These are phyloP conservation scores for Buceros bicornis DNA, from an alignment of 2,797 vertebrate genomes.

Conservation along the genomic window DNA sequence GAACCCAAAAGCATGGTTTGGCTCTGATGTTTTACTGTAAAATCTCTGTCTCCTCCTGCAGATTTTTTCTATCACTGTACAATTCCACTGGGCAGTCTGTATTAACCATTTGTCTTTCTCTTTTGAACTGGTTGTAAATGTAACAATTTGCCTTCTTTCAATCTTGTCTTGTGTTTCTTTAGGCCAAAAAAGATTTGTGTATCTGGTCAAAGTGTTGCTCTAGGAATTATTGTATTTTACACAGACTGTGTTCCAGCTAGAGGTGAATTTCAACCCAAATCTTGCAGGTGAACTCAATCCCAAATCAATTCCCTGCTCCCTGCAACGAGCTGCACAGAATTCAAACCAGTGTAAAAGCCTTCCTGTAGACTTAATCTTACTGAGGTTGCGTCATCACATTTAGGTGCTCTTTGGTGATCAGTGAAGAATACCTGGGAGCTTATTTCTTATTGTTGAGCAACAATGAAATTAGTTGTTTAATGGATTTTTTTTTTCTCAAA, in stretches of 20 bases:
- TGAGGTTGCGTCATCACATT: accelerated
- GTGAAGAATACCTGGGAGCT: accelerated
- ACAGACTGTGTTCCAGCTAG: neutral
- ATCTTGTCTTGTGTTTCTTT: neutral
- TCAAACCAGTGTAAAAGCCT: neutral
- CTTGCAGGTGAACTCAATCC: neutral
- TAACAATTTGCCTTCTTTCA: neutral
- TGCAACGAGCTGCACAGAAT: neutral
- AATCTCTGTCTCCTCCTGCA: neutral
- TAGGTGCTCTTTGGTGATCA: accelerated
- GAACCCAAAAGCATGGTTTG: neutral
- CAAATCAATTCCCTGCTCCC: neutral
- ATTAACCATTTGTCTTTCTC: neutral
- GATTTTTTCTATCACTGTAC: neutral
- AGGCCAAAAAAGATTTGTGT: accelerated
- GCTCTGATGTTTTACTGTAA: neutral
- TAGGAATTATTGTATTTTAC: neutral
- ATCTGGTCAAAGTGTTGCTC: neutral
- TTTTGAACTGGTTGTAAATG: neutral
- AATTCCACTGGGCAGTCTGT: neutral
- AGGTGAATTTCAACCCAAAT: neutral
- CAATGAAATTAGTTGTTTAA: neutral
- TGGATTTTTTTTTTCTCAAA: neutral
- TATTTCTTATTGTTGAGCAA: neutral
- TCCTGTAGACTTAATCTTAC: accelerated